Percentiles rank a stretch among this genome's conserved stretches.
Conservation (phyloP, 2,113 vertebrate species). For the Microtus oregoni region DNA sequence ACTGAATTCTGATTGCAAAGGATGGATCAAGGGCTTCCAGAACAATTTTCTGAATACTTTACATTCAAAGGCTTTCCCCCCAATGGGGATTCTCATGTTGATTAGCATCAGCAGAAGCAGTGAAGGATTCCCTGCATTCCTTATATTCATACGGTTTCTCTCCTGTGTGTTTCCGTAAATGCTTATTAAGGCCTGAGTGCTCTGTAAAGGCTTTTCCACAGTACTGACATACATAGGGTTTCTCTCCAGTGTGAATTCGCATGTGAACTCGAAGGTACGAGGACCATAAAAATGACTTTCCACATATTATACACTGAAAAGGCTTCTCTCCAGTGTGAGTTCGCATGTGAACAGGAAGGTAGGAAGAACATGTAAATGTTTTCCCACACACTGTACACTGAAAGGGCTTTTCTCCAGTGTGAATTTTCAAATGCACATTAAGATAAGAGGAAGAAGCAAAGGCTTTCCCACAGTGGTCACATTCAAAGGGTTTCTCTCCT, state of each 20-base stretch:
- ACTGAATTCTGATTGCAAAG: not conserved
- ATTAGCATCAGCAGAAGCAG: not conserved
- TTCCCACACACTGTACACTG: conserved; percentile 54
- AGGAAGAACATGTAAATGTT: conserved; percentile 53
- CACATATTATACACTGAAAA: conserved; percentile 58
- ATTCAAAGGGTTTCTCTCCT: conserved; percentile 56
- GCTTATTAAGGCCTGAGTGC: conserved; percentile 54
- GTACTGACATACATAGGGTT: conserved; percentile 40
- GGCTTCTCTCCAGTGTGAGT: conserved; percentile 59
- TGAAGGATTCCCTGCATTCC: not conserved
- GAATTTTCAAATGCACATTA: conserved; percentile 49
- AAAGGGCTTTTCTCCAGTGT: conserved; percentile 62
- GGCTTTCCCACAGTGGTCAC: conserved; percentile 61
- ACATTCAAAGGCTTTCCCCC: conserved; percentile 28
- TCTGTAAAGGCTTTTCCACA: conserved; percentile 74
- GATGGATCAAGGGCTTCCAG: not conserved
- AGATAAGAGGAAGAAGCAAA: conserved; percentile 56
- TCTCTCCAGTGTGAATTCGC: conserved; percentile 65
- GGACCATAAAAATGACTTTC: conserved; percentile 51
- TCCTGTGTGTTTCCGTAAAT: conserved; percentile 45
- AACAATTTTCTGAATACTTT: conserved; percentile 19
- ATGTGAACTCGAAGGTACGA: conserved; percentile 59
- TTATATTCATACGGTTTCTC: conserved; percentile 49
- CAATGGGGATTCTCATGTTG: not conserved
- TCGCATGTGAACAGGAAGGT: conserved; percentile 46